Percentiles rank a stretch among this genome's conserved stretches.
Evolutionary conservation across 2,888 invertebrate species (phyloP).

Genomic region (Metalampra italica): DNA sequence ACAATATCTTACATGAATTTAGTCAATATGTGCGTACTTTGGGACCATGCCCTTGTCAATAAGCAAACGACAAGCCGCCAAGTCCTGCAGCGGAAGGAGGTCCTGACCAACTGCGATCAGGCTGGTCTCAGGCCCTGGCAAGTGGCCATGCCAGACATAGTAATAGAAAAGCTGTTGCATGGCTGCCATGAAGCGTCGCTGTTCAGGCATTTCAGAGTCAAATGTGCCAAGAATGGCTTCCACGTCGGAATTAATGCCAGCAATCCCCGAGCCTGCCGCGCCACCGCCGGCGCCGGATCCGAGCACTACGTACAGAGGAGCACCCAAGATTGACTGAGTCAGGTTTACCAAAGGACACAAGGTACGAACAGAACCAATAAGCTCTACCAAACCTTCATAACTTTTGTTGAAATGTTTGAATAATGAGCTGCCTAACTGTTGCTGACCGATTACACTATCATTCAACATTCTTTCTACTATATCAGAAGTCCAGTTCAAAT

Average conservation of each 20-base stretch:
- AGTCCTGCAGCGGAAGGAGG: slow-evolving; percentile 79
- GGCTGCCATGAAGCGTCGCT: slow-evolving; percentile 85
- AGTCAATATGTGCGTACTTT: slow-evolving; percentile 86
- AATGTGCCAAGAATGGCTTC: slow-evolving; percentile 88
- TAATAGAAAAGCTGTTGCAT: slow-evolving; percentile 91
- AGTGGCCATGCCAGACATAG: slow-evolving; percentile 87
- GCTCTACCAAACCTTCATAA: slow-evolving; percentile 82
- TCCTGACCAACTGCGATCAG: slow-evolving; percentile 86
- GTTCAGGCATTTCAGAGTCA: slow-evolving; percentile 84
- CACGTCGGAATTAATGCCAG: slow-evolving; percentile 81
- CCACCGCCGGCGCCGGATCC: slow-evolving; percentile 79
- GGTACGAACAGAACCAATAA: slow-evolving; percentile 88
- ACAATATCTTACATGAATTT: slow-evolving; percentile 33
- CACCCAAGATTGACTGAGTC: slow-evolving; percentile 79
- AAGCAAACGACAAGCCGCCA: slow-evolving; percentile 88
- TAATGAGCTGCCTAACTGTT: slow-evolving; percentile 80
- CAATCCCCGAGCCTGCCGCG: slow-evolving; percentile 55
- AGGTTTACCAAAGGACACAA: slow-evolving; percentile 87
- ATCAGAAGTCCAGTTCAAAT: slow-evolving; percentile 82
- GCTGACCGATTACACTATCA: slow-evolving; percentile 80
- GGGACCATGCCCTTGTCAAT: slow-evolving; percentile 86
- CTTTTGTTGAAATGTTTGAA: slow-evolving; percentile 83
- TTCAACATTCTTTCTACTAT: slow-evolving; percentile 81
- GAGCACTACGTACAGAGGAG: slow-evolving; percentile 86
- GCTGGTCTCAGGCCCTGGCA: slow-evolving; percentile 79